Conservation (phyloP, 2,888 invertebrate species). For the Dicycla oo region DNA sequence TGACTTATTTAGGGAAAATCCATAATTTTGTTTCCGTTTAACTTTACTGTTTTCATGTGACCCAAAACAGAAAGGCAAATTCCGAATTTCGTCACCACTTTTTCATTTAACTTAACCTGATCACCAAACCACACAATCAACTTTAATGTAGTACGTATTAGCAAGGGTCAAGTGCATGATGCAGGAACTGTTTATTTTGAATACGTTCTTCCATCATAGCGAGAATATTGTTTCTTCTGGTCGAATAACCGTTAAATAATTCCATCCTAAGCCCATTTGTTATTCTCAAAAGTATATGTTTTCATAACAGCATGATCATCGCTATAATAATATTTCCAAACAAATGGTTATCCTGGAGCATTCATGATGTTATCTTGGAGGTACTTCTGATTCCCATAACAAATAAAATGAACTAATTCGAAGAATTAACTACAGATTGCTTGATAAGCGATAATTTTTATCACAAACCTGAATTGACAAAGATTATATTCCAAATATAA, state of each 20-base stretch:
- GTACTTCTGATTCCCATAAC: conserved; percentile 10
- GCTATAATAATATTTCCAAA: neutral
- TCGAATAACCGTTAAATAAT: neutral
- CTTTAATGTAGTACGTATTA: neutral
- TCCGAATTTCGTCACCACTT: neutral
- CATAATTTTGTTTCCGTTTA: neutral
- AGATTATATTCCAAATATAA: conserved; percentile 13
- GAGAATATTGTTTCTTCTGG: neutral
- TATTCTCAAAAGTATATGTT: neutral
- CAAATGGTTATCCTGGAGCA: conserved; percentile 1
- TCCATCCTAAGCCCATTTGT: neutral
- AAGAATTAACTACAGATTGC: conserved; percentile 30
- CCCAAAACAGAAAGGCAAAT: neutral
- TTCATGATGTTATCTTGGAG: conserved; percentile 1
- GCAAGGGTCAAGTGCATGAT: neutral
- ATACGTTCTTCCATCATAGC: neutral
- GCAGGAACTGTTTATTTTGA: neutral
- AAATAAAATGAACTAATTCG: conserved; percentile 22
- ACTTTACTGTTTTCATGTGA: neutral
- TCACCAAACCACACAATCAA: neutral
- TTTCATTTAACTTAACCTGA: neutral
- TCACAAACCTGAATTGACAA: conserved; percentile 1
- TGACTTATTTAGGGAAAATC: neutral
- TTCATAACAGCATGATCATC: neutral
- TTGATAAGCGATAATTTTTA: conserved; percentile 25